Evolutionary conservation across 2,888 invertebrate genomes (phyloP).

Genomic region (Eucera pruinosa): DNA sequence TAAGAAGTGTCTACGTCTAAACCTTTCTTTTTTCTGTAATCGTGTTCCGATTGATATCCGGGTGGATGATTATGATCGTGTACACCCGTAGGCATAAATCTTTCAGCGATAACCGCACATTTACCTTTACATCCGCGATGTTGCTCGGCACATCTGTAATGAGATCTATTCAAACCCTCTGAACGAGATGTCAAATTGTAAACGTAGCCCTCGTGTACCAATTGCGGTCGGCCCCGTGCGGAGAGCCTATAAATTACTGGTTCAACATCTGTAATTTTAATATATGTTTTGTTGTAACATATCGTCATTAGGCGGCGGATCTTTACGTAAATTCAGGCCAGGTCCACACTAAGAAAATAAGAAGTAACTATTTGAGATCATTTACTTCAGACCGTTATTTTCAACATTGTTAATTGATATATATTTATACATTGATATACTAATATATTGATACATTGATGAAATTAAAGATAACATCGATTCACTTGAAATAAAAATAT

Average conservation of each 20-base stretch:
- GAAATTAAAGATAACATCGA: too few species aligned
- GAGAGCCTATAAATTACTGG: slow-evolving; percentile 77
- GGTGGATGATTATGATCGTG: slow-evolving; percentile 77
- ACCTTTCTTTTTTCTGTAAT: slow-evolving; percentile 75
- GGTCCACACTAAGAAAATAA: too few species aligned
- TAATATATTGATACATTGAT: too few species aligned
- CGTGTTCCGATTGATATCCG: slow-evolving; percentile 77
- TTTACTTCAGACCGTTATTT: too few species aligned
- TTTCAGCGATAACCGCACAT: slow-evolving; percentile 77
- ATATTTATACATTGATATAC: too few species aligned
- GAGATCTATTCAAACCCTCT: slow-evolving; percentile 75
- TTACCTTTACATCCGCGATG: slow-evolving; percentile 78
- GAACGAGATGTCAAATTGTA: slow-evolving; percentile 78
- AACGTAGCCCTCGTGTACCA: slow-evolving; percentile 77
- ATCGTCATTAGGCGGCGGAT: not conserved
- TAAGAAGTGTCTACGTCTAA: slow-evolving; percentile 64
- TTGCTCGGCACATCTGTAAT: slow-evolving; percentile 78
- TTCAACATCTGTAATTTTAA: slow-evolving; percentile 65
- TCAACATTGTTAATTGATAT: too few species aligned
- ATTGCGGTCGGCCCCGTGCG: slow-evolving; percentile 76
- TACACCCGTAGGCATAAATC: slow-evolving; percentile 79
- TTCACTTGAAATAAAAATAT: too few species aligned
- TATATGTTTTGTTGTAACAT: not conserved
- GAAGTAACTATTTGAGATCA: too few species aligned
- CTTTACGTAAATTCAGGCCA: too few species aligned